These are phyloP conservation scores for Phoxinus dragarum DNA, from an alignment of 2,797 vertebrate genomes.

Conservation along the genomic window DNA sequence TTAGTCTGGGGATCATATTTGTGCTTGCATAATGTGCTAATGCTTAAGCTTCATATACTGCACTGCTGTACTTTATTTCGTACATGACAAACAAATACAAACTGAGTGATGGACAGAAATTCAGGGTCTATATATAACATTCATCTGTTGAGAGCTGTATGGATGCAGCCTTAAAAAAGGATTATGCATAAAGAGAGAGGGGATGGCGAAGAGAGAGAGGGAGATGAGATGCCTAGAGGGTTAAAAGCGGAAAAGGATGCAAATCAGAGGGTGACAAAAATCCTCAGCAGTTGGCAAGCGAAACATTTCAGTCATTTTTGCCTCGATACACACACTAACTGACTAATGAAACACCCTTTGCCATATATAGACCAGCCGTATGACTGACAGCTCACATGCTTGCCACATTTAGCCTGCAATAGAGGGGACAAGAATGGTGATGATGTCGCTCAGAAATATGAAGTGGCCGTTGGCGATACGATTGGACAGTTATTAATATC, in stretches of 20 bases:
- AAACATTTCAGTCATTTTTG: conserved; percentile 28
- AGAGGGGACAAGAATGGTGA: conserved; percentile 44
- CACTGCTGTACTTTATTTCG: not conserved
- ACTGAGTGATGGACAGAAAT: not conserved
- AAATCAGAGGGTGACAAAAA: conserved; percentile 1
- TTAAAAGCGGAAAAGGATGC: not conserved
- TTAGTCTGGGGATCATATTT: conserved; percentile 5
- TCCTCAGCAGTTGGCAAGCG: not conserved
- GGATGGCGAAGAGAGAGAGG: not conserved
- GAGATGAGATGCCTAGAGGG: conserved; percentile 10
- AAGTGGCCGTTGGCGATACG: conserved; percentile 38
- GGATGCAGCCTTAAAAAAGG: conserved; percentile 39
- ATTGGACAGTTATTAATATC: conserved; percentile 62
- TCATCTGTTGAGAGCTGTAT: conserved; percentile 46
- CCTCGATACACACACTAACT: conserved; percentile 5
- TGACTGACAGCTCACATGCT: conserved; percentile 55
- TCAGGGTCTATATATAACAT: conserved; percentile 34
- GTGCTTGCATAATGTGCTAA: conserved; percentile 38
- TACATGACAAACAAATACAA: not conserved
- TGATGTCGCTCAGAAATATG: conserved; percentile 46
- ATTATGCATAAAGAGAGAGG: conserved; percentile 44
- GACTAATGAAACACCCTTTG: conserved; percentile 42
- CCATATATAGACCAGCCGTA: conserved; percentile 42
- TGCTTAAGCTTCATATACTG: conserved; percentile 7
- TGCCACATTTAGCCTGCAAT: conserved; percentile 56